phyloP scores from a whole-genome alignment of 2,113 vertebrate genomes.

The Erinaceus europaeus region DNA sequence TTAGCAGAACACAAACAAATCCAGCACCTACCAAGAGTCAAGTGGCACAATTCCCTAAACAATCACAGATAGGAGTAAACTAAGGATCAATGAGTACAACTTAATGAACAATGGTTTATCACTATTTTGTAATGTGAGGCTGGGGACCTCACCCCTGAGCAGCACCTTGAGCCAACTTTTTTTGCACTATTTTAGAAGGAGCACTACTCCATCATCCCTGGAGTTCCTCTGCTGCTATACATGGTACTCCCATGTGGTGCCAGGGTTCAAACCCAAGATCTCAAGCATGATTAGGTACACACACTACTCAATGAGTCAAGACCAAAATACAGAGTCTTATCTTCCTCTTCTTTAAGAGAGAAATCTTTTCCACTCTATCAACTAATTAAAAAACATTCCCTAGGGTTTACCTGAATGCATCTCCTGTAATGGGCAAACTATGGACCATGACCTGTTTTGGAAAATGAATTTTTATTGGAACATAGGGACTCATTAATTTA shows the following conservation, averaged over 20 bases:
- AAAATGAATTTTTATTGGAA: not conserved
- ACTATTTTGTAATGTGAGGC: too few species aligned
- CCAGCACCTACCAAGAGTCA: not conserved
- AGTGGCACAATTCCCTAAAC: not conserved
- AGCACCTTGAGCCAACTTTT: too few species aligned
- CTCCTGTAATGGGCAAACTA: not conserved
- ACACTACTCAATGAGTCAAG: not conserved
- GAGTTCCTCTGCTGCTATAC: too few species aligned
- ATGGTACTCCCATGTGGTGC: too few species aligned
- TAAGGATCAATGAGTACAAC: not conserved
- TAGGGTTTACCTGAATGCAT: not conserved
- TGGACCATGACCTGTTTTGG: not conserved
- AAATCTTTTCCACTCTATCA: slow-evolving; percentile 10
- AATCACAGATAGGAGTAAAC: too few species aligned
- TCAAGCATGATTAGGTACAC: too few species aligned
- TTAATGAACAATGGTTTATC: slow-evolving; percentile 11
- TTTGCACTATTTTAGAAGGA: too few species aligned
- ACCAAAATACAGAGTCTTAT: slow-evolving; percentile 21
- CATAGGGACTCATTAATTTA: not conserved
- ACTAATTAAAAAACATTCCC: not conserved
- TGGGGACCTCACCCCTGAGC: too few species aligned
- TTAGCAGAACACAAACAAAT: slow-evolving; percentile 19
- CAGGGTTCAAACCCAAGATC: too few species aligned
- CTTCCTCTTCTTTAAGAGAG: not conserved
- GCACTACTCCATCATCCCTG: too few species aligned